These are phyloP conservation scores for Gryon sp. DNA, from an alignment of 1,140 invertebrate species.

Conservation along the genomic window DNA sequence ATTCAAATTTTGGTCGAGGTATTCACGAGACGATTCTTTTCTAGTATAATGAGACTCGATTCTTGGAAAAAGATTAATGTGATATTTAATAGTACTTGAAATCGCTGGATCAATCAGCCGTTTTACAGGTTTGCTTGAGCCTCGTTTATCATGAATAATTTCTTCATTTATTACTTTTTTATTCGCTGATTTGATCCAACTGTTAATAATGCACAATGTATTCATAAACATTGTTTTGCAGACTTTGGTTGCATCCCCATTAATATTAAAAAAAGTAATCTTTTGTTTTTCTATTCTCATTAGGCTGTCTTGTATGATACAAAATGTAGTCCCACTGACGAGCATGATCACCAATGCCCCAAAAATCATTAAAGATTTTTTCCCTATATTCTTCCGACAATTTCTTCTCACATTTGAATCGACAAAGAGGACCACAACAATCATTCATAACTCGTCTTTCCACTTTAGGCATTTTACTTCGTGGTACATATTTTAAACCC, in stretches of 20 bases:
- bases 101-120: neutral
- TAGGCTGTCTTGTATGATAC: neutral
- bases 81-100: neutral
- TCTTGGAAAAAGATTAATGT: slow-evolving; percentile 3
- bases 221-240: slow-evolving; percentile 12
- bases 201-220: neutral
- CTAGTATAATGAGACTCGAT: neutral
- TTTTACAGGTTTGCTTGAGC: neutral
- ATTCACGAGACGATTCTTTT: neutral
- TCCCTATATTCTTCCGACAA: neutral
- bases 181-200: neutral
- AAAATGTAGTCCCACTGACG: slow-evolving; percentile 8
- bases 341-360: neutral
- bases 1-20: neutral
- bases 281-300: neutral
- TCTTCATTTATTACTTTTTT: neutral
- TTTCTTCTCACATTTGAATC: neutral
- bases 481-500: slow-evolving; percentile 2
- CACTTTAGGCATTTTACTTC: neutral
- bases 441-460: neutral
- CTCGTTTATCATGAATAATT: neutral
- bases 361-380: neutral
- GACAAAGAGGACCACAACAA: neutral
- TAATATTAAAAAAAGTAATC: neutral
- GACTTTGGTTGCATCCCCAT: neutral